phyloP scores from a whole-genome alignment of 2,797 vertebrate genomes.

The Sebastes oblongus region DNA sequence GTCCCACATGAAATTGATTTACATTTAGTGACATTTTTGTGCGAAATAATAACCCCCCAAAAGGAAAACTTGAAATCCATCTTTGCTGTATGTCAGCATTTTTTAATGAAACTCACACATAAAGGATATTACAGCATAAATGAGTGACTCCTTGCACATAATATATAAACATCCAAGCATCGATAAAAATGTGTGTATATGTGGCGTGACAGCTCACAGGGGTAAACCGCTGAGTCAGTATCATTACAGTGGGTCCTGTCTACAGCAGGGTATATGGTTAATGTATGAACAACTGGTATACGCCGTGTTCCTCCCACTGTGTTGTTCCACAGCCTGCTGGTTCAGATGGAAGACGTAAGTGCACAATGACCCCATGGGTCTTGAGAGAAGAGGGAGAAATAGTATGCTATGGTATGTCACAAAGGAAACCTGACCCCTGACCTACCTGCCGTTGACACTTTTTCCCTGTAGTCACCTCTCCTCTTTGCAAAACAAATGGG shows the following conservation, averaged over 20 bases:
- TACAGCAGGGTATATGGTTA: slow-evolving; percentile 31
- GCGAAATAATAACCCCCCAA: not conserved
- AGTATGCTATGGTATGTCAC: slow-evolving; percentile 10
- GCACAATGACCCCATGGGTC: slow-evolving; percentile 57
- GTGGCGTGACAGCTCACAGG: not conserved
- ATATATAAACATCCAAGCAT: not conserved
- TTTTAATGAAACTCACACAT: not conserved
- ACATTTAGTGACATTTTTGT: not conserved
- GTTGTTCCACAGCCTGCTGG: slow-evolving; percentile 47
- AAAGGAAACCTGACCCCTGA: slow-evolving; percentile 20
- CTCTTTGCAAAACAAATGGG: not conserved
- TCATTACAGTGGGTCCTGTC: not conserved
- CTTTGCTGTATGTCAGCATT: not conserved
- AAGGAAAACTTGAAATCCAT: not conserved
- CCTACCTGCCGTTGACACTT: not conserved
- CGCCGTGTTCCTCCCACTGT: slow-evolving; percentile 20
- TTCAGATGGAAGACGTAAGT: slow-evolving; percentile 71
- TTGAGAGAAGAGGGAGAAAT: slow-evolving; percentile 13
- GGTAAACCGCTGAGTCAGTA: slow-evolving; percentile 18
- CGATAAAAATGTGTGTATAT: not conserved
- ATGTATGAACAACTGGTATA: slow-evolving; percentile 56
- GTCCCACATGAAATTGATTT: not conserved
- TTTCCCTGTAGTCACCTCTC: slow-evolving; percentile 1
- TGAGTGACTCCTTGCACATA: not conserved
- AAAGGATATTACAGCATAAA: not conserved